Percentiles rank a stretch among this genome's conserved stretches.
Evolutionary conservation across 2,797 vertebrate genomes (phyloP).

Genomic region (Pangasius macronema): DNA sequence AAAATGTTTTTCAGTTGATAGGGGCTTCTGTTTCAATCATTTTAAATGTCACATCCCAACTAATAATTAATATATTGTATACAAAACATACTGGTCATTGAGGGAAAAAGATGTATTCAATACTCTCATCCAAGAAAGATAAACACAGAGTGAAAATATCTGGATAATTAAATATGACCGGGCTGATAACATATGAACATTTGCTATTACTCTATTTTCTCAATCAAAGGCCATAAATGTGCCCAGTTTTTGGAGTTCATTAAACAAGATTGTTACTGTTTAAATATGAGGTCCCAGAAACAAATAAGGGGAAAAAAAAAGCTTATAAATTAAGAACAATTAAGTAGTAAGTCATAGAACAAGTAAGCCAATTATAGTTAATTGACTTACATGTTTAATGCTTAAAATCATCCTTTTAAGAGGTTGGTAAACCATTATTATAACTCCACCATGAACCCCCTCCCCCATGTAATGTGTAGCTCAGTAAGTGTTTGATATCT

Average conservation of each 20-base stretch:
- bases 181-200: neutral
- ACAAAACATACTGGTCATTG: neutral
- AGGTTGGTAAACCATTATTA: neutral
- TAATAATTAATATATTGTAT: neutral
- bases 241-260: neutral
- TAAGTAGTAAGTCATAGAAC: neutral
- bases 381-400: neutral
- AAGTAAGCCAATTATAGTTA: neutral
- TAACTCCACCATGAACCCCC: neutral
- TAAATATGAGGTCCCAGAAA: neutral
- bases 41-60: neutral
- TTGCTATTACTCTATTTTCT: neutral
- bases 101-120: neutral
- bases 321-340: neutral
- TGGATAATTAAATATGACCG: neutral
- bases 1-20: neutral
- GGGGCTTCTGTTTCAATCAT: neutral
- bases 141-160: neutral
- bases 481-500: neutral
- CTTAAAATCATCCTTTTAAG: neutral
- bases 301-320: neutral
- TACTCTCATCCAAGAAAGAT: neutral
- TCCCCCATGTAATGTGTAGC: neutral
- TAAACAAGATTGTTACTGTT: neutral
- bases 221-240: neutral